Evolutionary conservation across 2,888 invertebrate species (phyloP).

Genomic region (Camptogramma bilineatum): DNA sequence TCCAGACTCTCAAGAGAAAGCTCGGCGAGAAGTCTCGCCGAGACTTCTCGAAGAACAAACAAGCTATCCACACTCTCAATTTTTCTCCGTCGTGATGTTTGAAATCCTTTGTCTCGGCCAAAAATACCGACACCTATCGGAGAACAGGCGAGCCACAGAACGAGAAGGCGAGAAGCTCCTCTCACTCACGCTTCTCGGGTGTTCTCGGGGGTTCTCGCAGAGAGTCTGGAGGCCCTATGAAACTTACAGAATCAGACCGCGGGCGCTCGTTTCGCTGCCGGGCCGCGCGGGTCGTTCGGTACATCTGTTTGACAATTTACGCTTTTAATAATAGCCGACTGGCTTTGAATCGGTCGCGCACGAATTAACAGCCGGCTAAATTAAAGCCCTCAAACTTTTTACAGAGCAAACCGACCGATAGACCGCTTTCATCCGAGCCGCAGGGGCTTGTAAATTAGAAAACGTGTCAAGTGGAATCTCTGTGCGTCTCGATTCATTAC

Average conservation of each 20-base stretch:
- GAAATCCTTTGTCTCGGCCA: no score
- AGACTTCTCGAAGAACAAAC: no score
- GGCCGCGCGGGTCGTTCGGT: constrained; percentile 72
- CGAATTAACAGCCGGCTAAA: constrained; percentile 81
- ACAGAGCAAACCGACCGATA: constrained; percentile 62
- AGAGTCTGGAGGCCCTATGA: no score
- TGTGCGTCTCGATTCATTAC: constrained; percentile 12
- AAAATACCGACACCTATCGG: no score
- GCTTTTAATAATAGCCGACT: constrained; percentile 82
- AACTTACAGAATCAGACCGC: constrained; percentile 19
- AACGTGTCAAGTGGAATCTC: constrained; percentile 28
- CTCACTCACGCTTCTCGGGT: no score
- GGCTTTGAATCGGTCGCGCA: constrained; percentile 81
- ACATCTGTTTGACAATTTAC: constrained; percentile 85
- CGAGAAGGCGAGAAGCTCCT: no score
- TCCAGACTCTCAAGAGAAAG: no score
- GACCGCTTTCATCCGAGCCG: constrained; percentile 58
- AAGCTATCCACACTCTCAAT: no score
- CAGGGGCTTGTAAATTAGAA: constrained; percentile 64
- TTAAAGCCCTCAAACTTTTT: constrained; percentile 82
- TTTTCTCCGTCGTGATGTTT: no score
- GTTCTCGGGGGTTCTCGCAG: no score
- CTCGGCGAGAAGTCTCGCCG: no score
- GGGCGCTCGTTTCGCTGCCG: constrained; percentile 33
- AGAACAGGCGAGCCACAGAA: no score